phyloP scores from a whole-genome alignment of 2,888 invertebrate genomes.

The Cotesia congregata region DNA sequence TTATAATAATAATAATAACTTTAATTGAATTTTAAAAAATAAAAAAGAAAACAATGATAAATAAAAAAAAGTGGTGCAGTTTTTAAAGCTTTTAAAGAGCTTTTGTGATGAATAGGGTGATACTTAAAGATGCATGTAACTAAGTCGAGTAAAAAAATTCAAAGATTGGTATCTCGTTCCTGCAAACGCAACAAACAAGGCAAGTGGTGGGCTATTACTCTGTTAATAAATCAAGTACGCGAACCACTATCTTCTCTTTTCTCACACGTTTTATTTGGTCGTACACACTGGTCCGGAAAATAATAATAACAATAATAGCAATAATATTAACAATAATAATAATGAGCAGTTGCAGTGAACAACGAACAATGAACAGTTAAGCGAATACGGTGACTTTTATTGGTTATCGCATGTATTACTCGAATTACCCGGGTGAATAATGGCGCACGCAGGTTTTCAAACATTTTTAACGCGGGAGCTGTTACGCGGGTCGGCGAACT shows the following conservation, averaged over 20 bases:
- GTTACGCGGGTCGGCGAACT: neutral
- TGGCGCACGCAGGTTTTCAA: conserved; percentile 34
- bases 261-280: conserved; percentile 30
- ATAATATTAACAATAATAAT: neutral
- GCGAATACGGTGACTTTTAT: conserved; percentile 50
- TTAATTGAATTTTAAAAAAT: neutral
- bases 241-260: conserved; percentile 38
- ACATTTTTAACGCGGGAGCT: neutral
- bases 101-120: conserved; percentile 5
- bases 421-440: conserved; percentile 30
- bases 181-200: conserved; percentile 43
- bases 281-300: conserved; percentile 14
- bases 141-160: conserved; percentile 8
- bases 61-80: neutral
- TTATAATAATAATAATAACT: neutral
- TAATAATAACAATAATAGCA: neutral
- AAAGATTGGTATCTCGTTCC: conserved; percentile 39
- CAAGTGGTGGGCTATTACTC: conserved; percentile 54
- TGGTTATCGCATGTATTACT: conserved; percentile 40
- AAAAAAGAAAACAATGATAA: neutral
- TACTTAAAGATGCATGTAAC: conserved; percentile 12
- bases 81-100: conserved; percentile 7
- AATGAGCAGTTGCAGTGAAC: conserved; percentile 17
- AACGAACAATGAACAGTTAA: conserved; percentile 41
- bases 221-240: conserved; percentile 61